Conservation (phyloP, 2,888 invertebrate genomes). For the Malthinus seriepunctatus region DNA sequence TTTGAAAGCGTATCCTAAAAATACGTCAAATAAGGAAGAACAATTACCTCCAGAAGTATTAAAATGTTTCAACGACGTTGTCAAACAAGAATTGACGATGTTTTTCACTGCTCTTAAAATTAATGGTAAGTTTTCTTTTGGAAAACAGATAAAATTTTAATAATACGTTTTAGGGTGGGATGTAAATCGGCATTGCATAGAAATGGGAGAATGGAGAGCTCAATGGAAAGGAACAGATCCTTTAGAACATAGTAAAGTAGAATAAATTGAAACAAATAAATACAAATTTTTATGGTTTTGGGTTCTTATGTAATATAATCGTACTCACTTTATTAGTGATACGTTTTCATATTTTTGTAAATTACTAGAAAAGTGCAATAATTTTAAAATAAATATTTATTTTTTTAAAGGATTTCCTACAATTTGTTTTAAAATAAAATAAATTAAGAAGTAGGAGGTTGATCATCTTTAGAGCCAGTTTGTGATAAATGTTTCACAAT, state of each 20-base stretch:
- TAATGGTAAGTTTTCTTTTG: conserved; percentile 41
- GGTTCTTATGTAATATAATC: conserved; percentile 2
- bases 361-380: conserved; percentile 10
- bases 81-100: conserved; percentile 46
- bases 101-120: conserved; percentile 48
- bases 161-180: conserved; percentile 47
- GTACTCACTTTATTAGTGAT: background rate
- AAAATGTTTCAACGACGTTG: conserved; percentile 44
- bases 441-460: conserved; percentile 35
- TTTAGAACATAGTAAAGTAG: conserved; percentile 4
- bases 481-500: conserved; percentile 95
- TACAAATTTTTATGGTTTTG: conserved; percentile 12
- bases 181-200: conserved; percentile 46
- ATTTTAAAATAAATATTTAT: conserved; percentile 20
- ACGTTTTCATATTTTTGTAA: conserved; percentile 5
- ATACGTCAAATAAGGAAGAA: conserved; percentile 26
- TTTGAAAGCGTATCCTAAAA: conserved; percentile 43
- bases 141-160: no score
- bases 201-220: conserved; percentile 49
- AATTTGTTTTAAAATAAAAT: conserved; percentile 9
- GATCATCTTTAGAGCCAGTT: conserved; percentile 62
- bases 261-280: conserved; percentile 5
- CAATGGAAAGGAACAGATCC: conserved; percentile 34
- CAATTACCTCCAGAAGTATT: conserved; percentile 42
- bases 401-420: conserved; percentile 12